A percentile compares a stretch with the other conserved stretches of the same genome.
These are phyloP conservation scores for Sorex maritimensis DNA, from an alignment of 2,797 vertebrate genomes.

Conservation along the genomic window DNA sequence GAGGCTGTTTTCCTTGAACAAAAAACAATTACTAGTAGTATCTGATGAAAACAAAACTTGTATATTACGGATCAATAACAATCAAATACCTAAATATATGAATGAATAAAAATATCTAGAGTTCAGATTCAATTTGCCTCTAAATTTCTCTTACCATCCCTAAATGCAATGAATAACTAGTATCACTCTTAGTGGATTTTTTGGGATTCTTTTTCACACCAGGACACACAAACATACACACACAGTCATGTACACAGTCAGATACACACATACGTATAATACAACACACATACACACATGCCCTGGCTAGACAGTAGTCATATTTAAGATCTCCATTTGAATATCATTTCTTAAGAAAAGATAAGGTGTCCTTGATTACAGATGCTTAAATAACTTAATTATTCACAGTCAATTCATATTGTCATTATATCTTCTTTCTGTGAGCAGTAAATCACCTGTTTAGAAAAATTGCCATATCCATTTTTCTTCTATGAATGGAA, in stretches of 20 bases:
- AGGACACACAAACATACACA: neutral
- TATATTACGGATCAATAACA: neutral
- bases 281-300: neutral
- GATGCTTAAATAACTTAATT: neutral
- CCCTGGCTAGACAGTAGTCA: neutral
- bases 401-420: neutral
- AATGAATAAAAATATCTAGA: conserved; percentile 7
- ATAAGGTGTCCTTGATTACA: neutral
- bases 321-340: conserved; percentile 3
- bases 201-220: neutral
- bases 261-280: neutral
- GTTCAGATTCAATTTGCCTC: neutral
- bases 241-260: too few relatives aligned
- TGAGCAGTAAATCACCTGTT: too few relatives aligned
- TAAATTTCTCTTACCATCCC: neutral
- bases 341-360: neutral
- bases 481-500: neutral
- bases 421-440: neutral
- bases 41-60: neutral
- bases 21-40: neutral
- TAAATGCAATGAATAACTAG: neutral
- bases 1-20: neutral
- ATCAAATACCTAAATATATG: neutral
- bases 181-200: neutral
- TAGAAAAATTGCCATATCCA: neutral